Percentiles rank a stretch among this genome's conserved stretches.
Conservation (phyloP, 2,888 invertebrate species). For the Charanyca ferruginea region DNA sequence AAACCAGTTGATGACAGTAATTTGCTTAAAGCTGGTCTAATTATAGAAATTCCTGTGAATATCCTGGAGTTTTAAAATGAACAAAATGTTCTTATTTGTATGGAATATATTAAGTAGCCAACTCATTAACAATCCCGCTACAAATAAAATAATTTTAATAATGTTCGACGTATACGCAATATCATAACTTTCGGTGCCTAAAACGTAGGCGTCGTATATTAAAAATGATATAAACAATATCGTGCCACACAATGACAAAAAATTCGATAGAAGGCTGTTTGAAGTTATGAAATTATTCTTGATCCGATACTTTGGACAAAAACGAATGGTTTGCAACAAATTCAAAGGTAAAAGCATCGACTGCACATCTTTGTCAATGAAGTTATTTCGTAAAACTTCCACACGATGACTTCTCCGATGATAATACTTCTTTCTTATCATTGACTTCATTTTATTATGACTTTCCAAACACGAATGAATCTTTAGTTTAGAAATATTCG, state of each 20-base stretch:
- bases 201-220: not conserved
- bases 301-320: constrained; percentile 23
- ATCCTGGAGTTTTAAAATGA: constrained; percentile 17
- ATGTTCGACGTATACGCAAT: not conserved
- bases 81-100: not conserved
- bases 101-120: not conserved
- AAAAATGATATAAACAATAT: not conserved
- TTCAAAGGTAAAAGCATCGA: constrained; percentile 23
- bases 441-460: not conserved
- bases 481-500: not conserved
- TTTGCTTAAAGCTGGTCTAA: not conserved
- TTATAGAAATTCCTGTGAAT: constrained; percentile 14
- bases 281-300: constrained; percentile 1
- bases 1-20: constrained; percentile 1
- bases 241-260: constrained; percentile 6
- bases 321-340: constrained; percentile 2
- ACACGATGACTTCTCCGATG: not conserved
- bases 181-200: no score
- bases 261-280: constrained; percentile 6
- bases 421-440: not conserved
- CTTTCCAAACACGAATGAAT: not conserved
- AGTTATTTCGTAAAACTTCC: not conserved
- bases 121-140: not conserved
- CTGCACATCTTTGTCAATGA: constrained; percentile 23
- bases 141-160: not conserved